Evolutionary conservation across 2,888 invertebrate genomes (phyloP).

Genomic region (Drosophila setosimentum): DNA sequence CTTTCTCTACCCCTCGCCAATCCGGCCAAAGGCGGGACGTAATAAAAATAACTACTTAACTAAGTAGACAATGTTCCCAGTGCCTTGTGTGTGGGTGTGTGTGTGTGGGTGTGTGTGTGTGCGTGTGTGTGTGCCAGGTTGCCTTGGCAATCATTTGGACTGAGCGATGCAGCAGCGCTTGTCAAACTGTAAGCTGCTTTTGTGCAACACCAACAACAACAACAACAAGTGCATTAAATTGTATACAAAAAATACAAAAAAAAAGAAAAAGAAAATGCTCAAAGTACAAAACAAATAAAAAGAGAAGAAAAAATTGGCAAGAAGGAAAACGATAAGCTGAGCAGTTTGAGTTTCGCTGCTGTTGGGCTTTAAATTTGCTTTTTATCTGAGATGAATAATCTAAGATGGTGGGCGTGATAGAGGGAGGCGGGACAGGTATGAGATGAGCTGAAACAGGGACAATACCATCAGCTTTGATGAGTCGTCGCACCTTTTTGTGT

Average conservation of each 20-base stretch:
- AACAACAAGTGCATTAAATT: constrained; percentile 37
- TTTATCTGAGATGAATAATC: constrained; percentile 72
- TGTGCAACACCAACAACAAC: constrained; percentile 43
- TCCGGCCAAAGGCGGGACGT: constrained; percentile 53
- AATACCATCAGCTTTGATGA: constrained; percentile 44
- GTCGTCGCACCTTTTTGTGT: constrained; percentile 60
- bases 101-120: constrained; percentile 3
- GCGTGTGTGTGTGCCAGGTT: constrained; percentile 26
- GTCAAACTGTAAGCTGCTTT: constrained; percentile 71
- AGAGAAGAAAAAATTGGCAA: constrained; percentile 3
- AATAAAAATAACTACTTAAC: constrained; percentile 78
- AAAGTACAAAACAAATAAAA: constrained; percentile 5
- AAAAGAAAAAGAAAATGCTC: background rate
- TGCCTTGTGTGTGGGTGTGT: constrained; percentile 11
- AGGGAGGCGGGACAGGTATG: background rate
- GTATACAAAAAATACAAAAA: constrained; percentile 20
- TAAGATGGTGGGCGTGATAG: constrained; percentile 9
- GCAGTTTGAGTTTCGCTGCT: constrained; percentile 27
- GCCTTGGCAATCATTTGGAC: constrained; percentile 57
- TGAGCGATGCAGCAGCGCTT: constrained; percentile 39
- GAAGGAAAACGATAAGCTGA: constrained; percentile 17
- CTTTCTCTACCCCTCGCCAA: background rate
- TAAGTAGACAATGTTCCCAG: constrained; percentile 61
- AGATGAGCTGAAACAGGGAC: constrained; percentile 22
- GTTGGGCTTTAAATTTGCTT: constrained; percentile 38